Evolutionary conservation across 2,113 vertebrate genomes (phyloP), one percentile per base, ranked within the genome.

Genomic region (Platanista minor): DNA sequence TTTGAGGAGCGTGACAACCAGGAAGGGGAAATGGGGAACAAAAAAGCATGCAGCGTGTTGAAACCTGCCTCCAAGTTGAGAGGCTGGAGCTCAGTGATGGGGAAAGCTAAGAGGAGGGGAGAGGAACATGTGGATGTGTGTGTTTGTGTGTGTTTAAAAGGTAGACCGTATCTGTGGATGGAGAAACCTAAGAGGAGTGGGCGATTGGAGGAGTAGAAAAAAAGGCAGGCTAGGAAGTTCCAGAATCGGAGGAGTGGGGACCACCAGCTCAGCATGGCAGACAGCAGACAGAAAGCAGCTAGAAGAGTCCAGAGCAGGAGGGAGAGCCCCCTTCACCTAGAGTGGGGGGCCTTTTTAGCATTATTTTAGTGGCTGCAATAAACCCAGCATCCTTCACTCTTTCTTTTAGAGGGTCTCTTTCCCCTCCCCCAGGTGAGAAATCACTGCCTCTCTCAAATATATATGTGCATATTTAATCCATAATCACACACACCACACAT

Each of bases 31-130:
- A 81, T 7, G 7, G 52, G 87, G 17, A n/a, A 39, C 64, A 31
- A 59, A 64, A 61, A 95, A 43, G 36, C 80, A 39, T 13, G 72
- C 77, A 46, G 92, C 57, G 17, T 84, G 92, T 59, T 93, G 87
- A 54, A 91, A 87, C 57, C 94, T 87, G 94, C 93, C 90, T 93
- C 80, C 72, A 97, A 98, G 94, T 98, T 98, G 93, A 95, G 90
- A 67, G 95, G 94, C 95, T 66, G 67, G 93, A 97, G 86, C 90
- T 89, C 54, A 25, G 82, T 46, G 77, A 92, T 92, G 90, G 90
- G 95, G 75, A 94, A 39, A 15, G 69, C 75, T 87, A 52, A 69
- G 82, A 74, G 91, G 89, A 72, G 11, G 90, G 93, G 93, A 49
- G 10, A 57, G 39, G 13, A 43, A 62, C 8, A 6, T 52, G 66